Base-by-base conservation (phyloP, 2,113 vertebrate genomes). In the Prunella fulvescens region DNA sequence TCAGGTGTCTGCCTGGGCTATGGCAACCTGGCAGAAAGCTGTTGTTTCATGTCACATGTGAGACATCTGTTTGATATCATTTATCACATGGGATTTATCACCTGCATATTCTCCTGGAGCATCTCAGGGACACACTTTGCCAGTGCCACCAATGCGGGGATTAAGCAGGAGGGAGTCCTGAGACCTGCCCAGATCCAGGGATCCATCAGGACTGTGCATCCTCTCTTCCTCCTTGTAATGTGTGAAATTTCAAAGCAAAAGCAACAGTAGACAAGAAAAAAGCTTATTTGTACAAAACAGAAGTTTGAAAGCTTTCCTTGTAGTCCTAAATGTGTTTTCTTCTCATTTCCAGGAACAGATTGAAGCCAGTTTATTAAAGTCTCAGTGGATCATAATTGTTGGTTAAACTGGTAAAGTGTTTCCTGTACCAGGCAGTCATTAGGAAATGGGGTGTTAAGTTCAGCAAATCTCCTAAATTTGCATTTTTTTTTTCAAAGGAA, bases 81-180 rank as follows among this genome's bases (percentile, higher is more conserved):
- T 6, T 50, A 11, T 47, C 56, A 42, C 45, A 65, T 0, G 3
- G 53, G 23, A 47, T 37, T 37, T 37, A 37, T 37, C 37, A 37
- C 26, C 12, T 40, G 66, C 24, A 16, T 26, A 7, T 64, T 85
- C 28, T 74, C 8, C 9, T 24, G 47, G n/a, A 73, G 16, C 7
- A 17, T 20, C 16, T n/a, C 18, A 18, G 10, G 24, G n/a, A 13
- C 24, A 39, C 6, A 1, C 25, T 22, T 78, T 3, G 2, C 19
- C 48, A 44, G 6, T 31, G 40, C 28, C 7, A 83, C 4, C 0
- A 1, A 3, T 54, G 50, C 12, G 2, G 3, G 14, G 28, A 44
- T 64, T 42, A 65, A 53, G 37, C 11, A 44, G 53, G 22, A 77
- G 11, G 13, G 17, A 71, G 14, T 51, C 22, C 44, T 72, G 44